Conservation (phyloP, 2,888 invertebrate species). For the Acronicta leporina region DNA sequence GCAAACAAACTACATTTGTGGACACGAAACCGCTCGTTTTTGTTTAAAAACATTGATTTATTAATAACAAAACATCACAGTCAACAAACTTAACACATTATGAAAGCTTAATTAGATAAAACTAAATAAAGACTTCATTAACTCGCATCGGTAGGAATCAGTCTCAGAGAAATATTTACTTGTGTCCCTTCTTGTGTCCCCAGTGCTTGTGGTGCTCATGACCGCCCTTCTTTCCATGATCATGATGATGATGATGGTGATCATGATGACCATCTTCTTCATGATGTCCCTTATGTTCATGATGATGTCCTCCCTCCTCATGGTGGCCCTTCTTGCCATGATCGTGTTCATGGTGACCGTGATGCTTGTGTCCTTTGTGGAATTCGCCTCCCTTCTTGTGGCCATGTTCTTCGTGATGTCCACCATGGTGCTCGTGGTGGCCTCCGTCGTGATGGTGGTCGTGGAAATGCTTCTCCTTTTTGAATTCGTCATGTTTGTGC, state of each 20-base stretch:
- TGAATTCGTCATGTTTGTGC: conserved; percentile 95
- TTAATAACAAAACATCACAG: conserved; percentile 78
- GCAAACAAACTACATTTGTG: conserved; percentile 6
- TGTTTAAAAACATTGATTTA: conserved; percentile 58
- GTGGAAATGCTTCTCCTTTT: conserved; percentile 96
- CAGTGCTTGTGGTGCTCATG: conserved; percentile 95
- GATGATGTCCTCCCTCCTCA: conserved; percentile 94
- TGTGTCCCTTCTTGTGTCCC: conserved; percentile 90
- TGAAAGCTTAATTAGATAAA: conserved; percentile 74
- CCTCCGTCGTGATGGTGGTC: conserved; percentile 95
- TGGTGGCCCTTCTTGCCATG: conserved; percentile 95
- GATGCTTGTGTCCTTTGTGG: conserved; percentile 94
- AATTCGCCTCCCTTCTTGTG: conserved; percentile 94
- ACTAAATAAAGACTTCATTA: conserved; percentile 73
- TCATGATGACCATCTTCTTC: conserved; percentile 93
- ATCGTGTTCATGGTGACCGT: conserved; percentile 93
- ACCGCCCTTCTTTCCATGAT: conserved; percentile 94
- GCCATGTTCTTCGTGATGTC: conserved; percentile 93
- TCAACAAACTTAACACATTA: conserved; percentile 74
- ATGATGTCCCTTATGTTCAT: conserved; percentile 94
- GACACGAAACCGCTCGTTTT: conserved; percentile 17
- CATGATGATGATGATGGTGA: conserved; percentile 93
- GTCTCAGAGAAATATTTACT: conserved; percentile 63
- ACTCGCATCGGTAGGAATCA: conserved; percentile 59
- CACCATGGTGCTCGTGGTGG: conserved; percentile 94